These are phyloP conservation scores for Drosophila sturtevanti DNA, from an alignment of 1,140 invertebrate genomes.

Conservation along the genomic window DNA sequence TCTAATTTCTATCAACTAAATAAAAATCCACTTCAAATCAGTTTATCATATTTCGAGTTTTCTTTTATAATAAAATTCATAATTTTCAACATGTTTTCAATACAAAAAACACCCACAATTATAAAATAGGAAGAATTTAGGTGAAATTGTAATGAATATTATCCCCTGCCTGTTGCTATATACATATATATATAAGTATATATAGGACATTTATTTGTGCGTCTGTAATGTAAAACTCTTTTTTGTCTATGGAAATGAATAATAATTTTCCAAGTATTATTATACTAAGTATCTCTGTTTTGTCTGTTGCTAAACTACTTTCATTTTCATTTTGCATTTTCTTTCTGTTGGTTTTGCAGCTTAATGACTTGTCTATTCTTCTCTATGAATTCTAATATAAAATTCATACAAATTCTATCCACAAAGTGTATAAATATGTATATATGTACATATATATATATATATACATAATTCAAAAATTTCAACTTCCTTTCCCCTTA, in stretches of 20 bases:
- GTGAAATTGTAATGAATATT: too few species aligned
- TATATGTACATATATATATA: not conserved
- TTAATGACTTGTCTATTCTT: not conserved
- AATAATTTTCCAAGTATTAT: not conserved
- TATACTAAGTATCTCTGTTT: not conserved
- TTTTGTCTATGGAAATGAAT: not conserved
- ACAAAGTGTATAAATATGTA: not conserved
- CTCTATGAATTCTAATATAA: slow-evolving; percentile 1
- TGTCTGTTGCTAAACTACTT: not conserved
- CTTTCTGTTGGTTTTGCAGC: not conserved
- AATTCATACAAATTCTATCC: not conserved
- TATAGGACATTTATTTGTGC: too few species aligned
- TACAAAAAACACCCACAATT: too few species aligned
- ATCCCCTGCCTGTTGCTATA: too few species aligned
- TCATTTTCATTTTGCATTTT: not conserved
- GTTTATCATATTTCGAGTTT: too few species aligned
- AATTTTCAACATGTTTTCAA: too few species aligned
- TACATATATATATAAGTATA: too few species aligned
- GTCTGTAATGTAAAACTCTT: not conserved
- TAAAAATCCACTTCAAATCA: too few species aligned
- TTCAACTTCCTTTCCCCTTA: not conserved
- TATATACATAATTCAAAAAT: not conserved
- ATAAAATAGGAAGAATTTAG: too few species aligned
- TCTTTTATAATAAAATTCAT: too few species aligned
- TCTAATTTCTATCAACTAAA: too few species aligned